Percentiles rank a stretch among this genome's conserved stretches.
phyloP scores from a whole-genome alignment of 2,113 vertebrate genomes.

The Columba janthina region DNA sequence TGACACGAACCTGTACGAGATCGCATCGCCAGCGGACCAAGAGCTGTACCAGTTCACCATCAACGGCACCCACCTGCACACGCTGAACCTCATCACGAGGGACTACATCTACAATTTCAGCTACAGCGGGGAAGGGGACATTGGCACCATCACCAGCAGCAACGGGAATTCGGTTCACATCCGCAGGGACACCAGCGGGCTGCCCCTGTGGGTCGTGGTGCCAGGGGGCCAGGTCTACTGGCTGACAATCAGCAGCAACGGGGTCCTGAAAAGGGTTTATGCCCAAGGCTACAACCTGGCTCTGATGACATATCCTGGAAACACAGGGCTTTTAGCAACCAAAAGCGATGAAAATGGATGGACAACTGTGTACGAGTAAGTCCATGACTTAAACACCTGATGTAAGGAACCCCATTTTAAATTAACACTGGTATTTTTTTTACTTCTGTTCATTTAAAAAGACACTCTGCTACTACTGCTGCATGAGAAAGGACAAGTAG shows the following conservation, averaged over 20 bases:
- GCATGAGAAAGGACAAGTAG: background rate
- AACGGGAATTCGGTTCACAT: slow-evolving; percentile 87
- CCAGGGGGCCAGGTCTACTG: slow-evolving; percentile 93
- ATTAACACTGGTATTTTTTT: background rate
- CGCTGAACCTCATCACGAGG: slow-evolving; percentile 92
- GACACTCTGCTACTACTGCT: background rate
- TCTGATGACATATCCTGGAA: slow-evolving; percentile 94
- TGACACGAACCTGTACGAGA: slow-evolving; percentile 84
- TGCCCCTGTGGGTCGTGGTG: slow-evolving; percentile 92
- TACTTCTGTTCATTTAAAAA: background rate
- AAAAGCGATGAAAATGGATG: slow-evolving; percentile 97
- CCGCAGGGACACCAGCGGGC: slow-evolving; percentile 86
- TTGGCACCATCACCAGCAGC: slow-evolving; percentile 81
- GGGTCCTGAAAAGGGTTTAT: slow-evolving; percentile 92
- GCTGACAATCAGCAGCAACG: slow-evolving; percentile 93
- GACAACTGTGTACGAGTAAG: slow-evolving; percentile 98
- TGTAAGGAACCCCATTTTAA: background rate
- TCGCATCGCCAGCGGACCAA: slow-evolving; percentile 91
- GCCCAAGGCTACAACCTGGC: slow-evolving; percentile 94
- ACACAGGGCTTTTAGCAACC: slow-evolving; percentile 91
- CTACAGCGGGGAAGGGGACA: slow-evolving; percentile 84
- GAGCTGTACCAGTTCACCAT: slow-evolving; percentile 93
- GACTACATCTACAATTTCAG: slow-evolving; percentile 95
- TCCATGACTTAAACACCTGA: background rate
- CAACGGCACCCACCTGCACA: slow-evolving; percentile 93